These are phyloP conservation scores for Diploptera punctata DNA, from an alignment of 2,888 invertebrate genomes.

Conservation along the genomic window DNA sequence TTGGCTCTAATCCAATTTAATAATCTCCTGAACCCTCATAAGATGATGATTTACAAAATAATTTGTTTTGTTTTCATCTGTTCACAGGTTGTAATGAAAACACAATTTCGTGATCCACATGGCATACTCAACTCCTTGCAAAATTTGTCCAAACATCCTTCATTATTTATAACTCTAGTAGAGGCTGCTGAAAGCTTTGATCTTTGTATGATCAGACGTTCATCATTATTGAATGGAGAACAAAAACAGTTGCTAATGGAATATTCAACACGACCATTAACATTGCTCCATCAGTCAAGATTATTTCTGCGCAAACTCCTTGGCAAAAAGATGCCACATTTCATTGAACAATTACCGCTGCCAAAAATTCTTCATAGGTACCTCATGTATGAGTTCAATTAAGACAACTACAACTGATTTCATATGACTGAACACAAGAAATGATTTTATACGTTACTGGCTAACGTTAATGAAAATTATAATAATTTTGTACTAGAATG, in stretches of 20 bases:
- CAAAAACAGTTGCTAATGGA: constrained; percentile 71
- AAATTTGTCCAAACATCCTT: constrained; percentile 61
- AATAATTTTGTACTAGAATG: neutral
- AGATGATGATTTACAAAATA: no score
- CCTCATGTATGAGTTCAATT: constrained; percentile 67
- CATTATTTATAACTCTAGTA: constrained; percentile 68
- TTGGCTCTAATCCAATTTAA: no score
- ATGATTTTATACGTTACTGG: neutral
- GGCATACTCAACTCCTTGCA: constrained; percentile 82
- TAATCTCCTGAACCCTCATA: no score
- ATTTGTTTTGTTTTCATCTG: no score
- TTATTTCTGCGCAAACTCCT: constrained; percentile 64
- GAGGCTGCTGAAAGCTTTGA: constrained; percentile 81
- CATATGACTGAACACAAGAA: neutral
- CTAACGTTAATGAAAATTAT: neutral
- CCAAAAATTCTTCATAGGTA: constrained; percentile 71
- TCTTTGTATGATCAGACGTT: constrained; percentile 78
- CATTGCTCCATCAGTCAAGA: constrained; percentile 70
- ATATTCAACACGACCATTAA: constrained; percentile 70
- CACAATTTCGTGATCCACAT: constrained; percentile 83
- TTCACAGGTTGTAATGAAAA: constrained; percentile 76
- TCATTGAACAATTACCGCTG: constrained; percentile 66
- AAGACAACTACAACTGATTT: constrained; percentile 30
- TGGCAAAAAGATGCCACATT: constrained; percentile 63
- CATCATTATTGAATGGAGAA: constrained; percentile 66